A percentile compares a stretch with the other conserved stretches of the same genome.
Conservation (phyloP, 1,140 invertebrate species). For the Medauroidea extradentata region DNA sequence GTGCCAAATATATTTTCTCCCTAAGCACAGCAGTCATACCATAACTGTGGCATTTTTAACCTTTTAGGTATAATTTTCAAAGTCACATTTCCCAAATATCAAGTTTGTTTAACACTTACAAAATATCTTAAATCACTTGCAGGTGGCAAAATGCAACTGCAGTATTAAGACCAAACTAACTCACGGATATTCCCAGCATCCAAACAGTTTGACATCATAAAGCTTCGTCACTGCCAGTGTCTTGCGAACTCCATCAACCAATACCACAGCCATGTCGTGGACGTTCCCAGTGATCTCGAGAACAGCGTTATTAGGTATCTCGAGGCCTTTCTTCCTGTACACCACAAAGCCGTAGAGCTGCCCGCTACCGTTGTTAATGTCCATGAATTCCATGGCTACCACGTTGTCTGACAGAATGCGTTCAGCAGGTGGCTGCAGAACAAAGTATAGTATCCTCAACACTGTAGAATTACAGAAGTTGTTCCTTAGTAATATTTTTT, state of each 20-base stretch:
- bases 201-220: conserved; percentile 41
- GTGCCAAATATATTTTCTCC: no score
- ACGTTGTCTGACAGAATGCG: background rate
- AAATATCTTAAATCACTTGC: background rate
- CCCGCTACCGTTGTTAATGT: conserved; percentile 48
- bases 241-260: conserved; percentile 43
- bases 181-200: conserved; percentile 45
- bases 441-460: no score
- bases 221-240: conserved; percentile 33
- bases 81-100: background rate
- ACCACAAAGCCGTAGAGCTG: conserved; percentile 57
- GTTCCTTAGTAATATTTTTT: no score
- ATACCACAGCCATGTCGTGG: conserved; percentile 49
- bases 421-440: background rate
- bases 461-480: no score
- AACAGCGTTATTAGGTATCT: conserved; percentile 20
- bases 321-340: conserved; percentile 39
- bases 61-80: background rate
- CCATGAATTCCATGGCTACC: conserved; percentile 11
- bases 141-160: background rate
- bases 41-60: no score
- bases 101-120: background rate
- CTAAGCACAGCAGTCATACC: no score
- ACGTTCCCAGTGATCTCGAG: conserved; percentile 46
- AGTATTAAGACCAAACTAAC: conserved; percentile 15